phyloP scores from a whole-genome alignment of 2,113 vertebrate species.

The Rissa tridactyla region DNA sequence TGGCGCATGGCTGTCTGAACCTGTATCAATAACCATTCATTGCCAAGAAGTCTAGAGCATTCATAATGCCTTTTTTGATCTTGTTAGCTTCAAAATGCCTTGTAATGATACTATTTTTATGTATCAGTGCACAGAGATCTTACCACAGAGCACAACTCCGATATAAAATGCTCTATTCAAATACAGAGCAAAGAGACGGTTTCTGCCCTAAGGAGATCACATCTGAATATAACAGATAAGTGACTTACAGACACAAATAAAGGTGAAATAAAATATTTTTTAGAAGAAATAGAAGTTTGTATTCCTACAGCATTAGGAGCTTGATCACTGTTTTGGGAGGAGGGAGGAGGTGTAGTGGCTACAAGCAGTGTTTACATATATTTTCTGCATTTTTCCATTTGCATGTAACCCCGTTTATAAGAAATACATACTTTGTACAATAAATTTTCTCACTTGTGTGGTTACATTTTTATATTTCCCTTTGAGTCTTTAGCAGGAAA shows the following conservation, averaged over 20 bases:
- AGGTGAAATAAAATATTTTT: not conserved
- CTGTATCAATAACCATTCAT: not conserved
- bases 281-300: not conserved
- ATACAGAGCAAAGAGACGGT: not conserved
- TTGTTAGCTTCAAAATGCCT: not conserved
- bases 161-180: not conserved
- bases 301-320: not conserved
- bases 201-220: not conserved
- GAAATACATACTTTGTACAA: not conserved
- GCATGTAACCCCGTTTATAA: not conserved
- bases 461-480: not conserved
- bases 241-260: not conserved
- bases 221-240: not conserved
- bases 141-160: not conserved
- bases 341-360: not conserved
- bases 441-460: not conserved
- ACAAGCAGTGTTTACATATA: not conserved
- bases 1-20: not conserved
- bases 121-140: not conserved
- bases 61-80: not conserved
- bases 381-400: not conserved
- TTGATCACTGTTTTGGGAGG: not conserved
- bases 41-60: not conserved
- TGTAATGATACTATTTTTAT: not conserved
- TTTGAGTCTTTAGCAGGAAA: not conserved